These are phyloP conservation scores for Homarus gammarus DNA, from an alignment of 2,888 invertebrate genomes.

Conservation along the genomic window DNA sequence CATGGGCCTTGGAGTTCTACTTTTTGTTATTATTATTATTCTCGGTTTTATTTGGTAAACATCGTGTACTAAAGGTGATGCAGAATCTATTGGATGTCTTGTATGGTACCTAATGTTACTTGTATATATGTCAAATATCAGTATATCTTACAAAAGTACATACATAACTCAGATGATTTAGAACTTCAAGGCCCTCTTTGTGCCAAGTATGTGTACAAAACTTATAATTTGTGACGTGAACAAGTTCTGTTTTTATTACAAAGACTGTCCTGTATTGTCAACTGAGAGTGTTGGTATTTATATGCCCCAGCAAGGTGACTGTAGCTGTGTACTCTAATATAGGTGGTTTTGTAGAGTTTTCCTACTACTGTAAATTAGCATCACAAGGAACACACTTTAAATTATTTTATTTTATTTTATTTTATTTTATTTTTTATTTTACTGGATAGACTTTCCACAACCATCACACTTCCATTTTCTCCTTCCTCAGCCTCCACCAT, in stretches of 20 bases:
- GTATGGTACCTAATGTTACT: constrained; percentile 14
- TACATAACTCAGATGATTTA: constrained; percentile 6
- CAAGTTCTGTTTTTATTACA: constrained; percentile 34
- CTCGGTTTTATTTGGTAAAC: not conserved
- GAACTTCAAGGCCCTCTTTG: constrained; percentile 68
- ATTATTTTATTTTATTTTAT: not conserved
- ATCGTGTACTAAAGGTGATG: not conserved
- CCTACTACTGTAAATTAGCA: constrained; percentile 47
- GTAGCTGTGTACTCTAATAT: constrained; percentile 57
- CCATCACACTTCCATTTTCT: constrained; percentile 35
- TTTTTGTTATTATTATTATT: not conserved
- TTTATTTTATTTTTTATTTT: not conserved
- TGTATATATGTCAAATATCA: constrained; percentile 5
- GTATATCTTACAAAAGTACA: not conserved
- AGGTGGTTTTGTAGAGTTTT: constrained; percentile 60
- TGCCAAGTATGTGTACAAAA: constrained; percentile 67
- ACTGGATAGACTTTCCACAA: constrained; percentile 37
- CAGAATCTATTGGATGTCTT: constrained; percentile 11
- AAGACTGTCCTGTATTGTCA: constrained; percentile 50
- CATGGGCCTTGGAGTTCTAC: constrained; percentile 61
- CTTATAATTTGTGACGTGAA: constrained; percentile 47
- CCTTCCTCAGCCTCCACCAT: constrained; percentile 37
- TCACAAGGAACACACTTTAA: constrained; percentile 40
- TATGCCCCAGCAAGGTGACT: constrained; percentile 30
- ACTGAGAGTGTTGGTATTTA: constrained; percentile 47